Conservation (phyloP, 2,797 vertebrate genomes). For the Enteromius afrohamiltoni region DNA sequence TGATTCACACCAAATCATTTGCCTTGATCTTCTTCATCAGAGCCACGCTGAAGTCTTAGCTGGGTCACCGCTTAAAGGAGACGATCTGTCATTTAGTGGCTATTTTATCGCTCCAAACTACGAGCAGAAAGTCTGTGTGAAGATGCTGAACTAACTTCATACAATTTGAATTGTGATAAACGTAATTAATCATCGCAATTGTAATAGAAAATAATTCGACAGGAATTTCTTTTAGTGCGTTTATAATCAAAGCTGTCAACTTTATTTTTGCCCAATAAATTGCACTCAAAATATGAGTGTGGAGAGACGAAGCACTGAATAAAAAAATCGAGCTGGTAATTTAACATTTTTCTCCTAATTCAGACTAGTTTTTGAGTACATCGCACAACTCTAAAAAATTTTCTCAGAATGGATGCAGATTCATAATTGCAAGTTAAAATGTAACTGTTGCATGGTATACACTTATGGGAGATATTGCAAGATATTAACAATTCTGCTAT, state of each 20-base stretch:
- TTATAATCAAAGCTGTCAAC: neutral
- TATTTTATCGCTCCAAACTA: neutral
- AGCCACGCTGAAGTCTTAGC: neutral
- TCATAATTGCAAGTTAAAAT: neutral
- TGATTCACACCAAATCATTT: slow-evolving; percentile 22
- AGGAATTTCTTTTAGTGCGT: no score
- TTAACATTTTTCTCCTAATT: neutral
- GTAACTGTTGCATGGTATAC: no score
- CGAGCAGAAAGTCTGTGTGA: neutral
- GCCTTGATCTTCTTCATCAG: slow-evolving; percentile 36
- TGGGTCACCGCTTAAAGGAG: neutral
- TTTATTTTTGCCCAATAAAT: neutral
- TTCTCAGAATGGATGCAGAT: neutral
- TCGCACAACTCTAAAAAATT: neutral
- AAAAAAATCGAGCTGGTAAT: neutral
- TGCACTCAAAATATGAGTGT: neutral
- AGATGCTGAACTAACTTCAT: neutral
- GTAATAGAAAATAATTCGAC: no score
- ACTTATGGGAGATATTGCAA: neutral
- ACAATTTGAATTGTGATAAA: no score
- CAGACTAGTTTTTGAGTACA: neutral
- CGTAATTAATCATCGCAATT: no score
- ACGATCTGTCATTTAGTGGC: neutral
- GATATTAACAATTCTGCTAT: neutral
- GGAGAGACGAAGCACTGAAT: neutral